A percentile compares a stretch with the other conserved stretches of the same genome.
phyloP scores from a whole-genome alignment of 1,140 invertebrate genomes.

The Campoletis sonorensis region DNA sequence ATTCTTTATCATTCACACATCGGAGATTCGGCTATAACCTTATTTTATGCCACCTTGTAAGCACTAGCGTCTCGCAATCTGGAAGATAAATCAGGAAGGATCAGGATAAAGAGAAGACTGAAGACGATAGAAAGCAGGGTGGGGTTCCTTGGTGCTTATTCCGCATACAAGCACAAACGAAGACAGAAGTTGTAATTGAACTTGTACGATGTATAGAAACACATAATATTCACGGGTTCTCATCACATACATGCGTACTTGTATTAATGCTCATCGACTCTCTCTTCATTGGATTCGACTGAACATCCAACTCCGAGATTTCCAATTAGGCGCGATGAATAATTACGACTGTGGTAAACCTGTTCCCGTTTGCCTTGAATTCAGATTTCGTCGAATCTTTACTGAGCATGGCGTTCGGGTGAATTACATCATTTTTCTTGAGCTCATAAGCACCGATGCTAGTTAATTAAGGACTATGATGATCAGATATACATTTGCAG shows the following conservation, averaged over 20 bases:
- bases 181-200: too few species aligned
- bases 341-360: slow-evolving; percentile 3
- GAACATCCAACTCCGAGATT: slow-evolving; percentile 13
- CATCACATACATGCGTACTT: neutral
- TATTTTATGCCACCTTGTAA: too few species aligned
- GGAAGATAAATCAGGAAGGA: too few species aligned
- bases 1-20: too few species aligned
- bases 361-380: slow-evolving; percentile 10
- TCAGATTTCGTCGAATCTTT: neutral
- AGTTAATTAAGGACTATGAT: too few species aligned
- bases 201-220: neutral
- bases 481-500: too few species aligned
- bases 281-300: neutral
- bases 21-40: too few species aligned
- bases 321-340: slow-evolving; percentile 9
- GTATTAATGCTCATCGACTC: neutral
- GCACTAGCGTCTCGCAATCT: too few species aligned
- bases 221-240: neutral
- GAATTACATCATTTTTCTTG: neutral
- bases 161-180: too few species aligned
- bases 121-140: too few species aligned
- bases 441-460: neutral
- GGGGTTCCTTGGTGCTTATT: too few species aligned
- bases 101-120: too few species aligned
- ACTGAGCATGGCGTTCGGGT: neutral